Evolutionary conservation across 2,888 invertebrate genomes (phyloP).

Genomic region (Coremacera marginata): DNA sequence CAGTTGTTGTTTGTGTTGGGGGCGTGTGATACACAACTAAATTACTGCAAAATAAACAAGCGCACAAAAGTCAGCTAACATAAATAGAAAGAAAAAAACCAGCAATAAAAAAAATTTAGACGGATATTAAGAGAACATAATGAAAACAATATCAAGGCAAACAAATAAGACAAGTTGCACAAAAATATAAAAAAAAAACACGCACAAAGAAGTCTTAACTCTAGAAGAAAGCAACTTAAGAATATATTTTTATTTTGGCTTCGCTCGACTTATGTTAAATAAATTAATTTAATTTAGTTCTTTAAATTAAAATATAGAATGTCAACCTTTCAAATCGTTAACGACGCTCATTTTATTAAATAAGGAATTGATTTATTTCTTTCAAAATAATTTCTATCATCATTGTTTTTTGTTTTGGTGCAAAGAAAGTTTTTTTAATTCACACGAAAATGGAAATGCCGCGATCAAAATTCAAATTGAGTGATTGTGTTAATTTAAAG

Average conservation of each 20-base stretch:
- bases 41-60: constrained; percentile 21
- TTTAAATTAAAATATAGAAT: too few species aligned
- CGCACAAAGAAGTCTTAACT: neutral
- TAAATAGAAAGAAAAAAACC: neutral
- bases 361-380: too few species aligned
- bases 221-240: neutral
- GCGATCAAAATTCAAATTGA: too few species aligned
- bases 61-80: constrained; percentile 15
- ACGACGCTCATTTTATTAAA: too few species aligned
- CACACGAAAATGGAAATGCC: too few species aligned
- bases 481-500: too few species aligned
- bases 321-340: too few species aligned
- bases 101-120: neutral
- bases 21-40: neutral
- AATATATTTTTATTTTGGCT: neutral
- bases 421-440: too few species aligned
- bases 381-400: too few species aligned
- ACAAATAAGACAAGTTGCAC: neutral
- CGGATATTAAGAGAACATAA: neutral
- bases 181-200: neutral
- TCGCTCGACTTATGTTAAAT: neutral
- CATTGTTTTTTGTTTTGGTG: too few species aligned
- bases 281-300: neutral
- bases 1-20: constrained; percentile 1
- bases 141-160: neutral